phyloP scores from a whole-genome alignment of 2,797 vertebrate genomes.

The Mormyrus proboscirostris region DNA sequence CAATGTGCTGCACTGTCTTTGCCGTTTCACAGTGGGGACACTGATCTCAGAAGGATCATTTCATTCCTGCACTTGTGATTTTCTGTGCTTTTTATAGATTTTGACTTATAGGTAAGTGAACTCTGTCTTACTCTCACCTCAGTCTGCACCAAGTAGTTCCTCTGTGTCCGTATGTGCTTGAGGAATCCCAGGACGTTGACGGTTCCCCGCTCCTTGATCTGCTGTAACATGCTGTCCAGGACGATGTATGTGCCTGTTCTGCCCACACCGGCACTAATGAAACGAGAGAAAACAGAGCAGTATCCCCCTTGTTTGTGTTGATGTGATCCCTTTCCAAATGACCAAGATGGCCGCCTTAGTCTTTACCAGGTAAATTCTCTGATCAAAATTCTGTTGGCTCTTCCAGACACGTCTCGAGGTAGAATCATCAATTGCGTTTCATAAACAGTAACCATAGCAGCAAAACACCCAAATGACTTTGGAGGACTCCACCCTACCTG shows the following conservation, averaged over 20 bases:
- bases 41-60: neutral
- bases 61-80: neutral
- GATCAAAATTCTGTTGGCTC: neutral
- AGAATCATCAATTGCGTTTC: neutral
- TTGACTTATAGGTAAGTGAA: neutral
- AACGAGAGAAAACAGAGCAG: neutral
- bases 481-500: slow-evolving; percentile 64
- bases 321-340: neutral
- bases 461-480: neutral
- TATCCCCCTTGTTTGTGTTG: neutral
- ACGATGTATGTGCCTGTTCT: slow-evolving; percentile 93
- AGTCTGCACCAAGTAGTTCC: slow-evolving; percentile 96
- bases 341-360: neutral
- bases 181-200: slow-evolving; percentile 90
- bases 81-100: neutral
- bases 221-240: slow-evolving; percentile 92
- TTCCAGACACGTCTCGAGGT: neutral
- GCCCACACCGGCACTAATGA: slow-evolving; percentile 83
- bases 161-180: slow-evolving; percentile 92
- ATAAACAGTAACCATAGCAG: neutral
- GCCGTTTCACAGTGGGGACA: neutral
- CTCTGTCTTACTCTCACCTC: slow-evolving; percentile 65
- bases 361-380: neutral
- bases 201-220: slow-evolving; percentile 85
- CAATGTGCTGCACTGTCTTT: neutral